Evolutionary conservation across 2,888 invertebrate genomes (phyloP), one percentile per base, ranked within the genome.

Genomic region (Oscheius onirici): DNA sequence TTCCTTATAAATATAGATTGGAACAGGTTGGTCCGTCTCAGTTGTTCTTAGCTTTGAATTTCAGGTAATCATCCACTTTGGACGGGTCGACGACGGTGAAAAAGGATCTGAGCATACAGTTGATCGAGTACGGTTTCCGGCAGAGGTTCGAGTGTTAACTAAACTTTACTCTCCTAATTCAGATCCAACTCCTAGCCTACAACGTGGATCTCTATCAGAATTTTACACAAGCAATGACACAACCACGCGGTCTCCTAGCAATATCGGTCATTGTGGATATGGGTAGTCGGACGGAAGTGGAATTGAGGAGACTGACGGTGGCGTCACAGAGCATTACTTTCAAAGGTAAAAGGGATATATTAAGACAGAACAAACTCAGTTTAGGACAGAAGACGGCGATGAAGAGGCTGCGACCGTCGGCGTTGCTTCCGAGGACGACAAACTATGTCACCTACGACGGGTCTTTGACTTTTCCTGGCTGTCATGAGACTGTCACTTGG

Each of bases 401-500:
- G 77, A 93, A 93, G 88, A 92, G 93, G 84, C 90, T 97, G 84
- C 94, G 94, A 55, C 93, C 96, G 82, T 92, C 92, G 85, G 92
- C 92, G 69, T 90, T 97, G 69, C 91, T 97, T 84, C 97, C 97
- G 77, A 92, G 93, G 88, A 97, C 95, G 54, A 92, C 93, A 85
- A 93, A 94, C 88, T 99, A 95, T 90, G 93, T 99, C 90, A 97
- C 97, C 40, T 99, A 86, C 68, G 86, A 86, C 41, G 80, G 78
- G 11, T 77, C 76, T 22, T 51, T 80, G 55, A 78, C 78, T 1
- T 76, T 69, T 28, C 80, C 80, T 1, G 80, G 96, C 61, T 99
- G 97, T 90, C 95, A 96, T 93, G 97, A 99, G 90, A 97, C 97
- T n/a, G 95, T 96, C 46, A 95, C 96, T 73, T 99, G 97, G 97